A percentile compares a stretch with the other conserved stretches of the same genome.
Evolutionary conservation across 2,888 invertebrate genomes (phyloP).

Genomic region (Erannis defoliaria): DNA sequence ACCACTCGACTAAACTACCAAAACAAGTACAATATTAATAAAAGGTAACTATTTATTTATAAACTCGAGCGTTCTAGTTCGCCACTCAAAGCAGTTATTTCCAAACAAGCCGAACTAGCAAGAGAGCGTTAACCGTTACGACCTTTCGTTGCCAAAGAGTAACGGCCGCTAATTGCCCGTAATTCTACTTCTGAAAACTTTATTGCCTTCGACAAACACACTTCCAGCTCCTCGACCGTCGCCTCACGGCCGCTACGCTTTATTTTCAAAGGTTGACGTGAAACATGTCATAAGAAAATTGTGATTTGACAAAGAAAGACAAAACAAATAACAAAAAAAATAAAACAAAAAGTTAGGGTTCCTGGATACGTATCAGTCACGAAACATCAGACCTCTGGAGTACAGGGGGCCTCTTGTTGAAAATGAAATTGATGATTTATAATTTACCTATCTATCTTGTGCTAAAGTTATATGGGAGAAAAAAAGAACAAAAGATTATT

Average conservation of each 20-base stretch:
- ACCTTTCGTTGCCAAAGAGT: constrained; percentile 2
- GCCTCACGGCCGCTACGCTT: constrained; percentile 8
- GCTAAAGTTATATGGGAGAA: too few relatives aligned
- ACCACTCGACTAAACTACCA: not conserved
- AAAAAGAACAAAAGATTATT: too few relatives aligned
- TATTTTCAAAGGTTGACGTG: constrained; percentile 8
- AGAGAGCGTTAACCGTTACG: constrained; percentile 4
- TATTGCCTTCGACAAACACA: constrained; percentile 32
- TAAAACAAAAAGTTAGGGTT: too few relatives aligned
- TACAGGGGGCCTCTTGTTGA: too few relatives aligned
- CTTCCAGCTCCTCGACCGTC: constrained; percentile 18
- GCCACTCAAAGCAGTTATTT: not conserved
- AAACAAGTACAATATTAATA: constrained; percentile 6
- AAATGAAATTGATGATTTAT: too few relatives aligned
- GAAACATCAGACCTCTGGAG: too few relatives aligned
- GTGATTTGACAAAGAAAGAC: too few relatives aligned
- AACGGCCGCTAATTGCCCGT: constrained; percentile 33
- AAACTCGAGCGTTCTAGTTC: not conserved
- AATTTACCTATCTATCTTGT: too few relatives aligned
- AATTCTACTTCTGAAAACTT: constrained; percentile 31
- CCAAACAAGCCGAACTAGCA: constrained; percentile 9
- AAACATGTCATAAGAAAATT: too few relatives aligned
- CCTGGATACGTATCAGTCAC: too few relatives aligned
- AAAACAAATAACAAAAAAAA: too few relatives aligned
- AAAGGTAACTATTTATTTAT: constrained; percentile 1